Percentiles rank a stretch among this genome's conserved stretches.
These are phyloP conservation scores for Umimayanthus kanabou DNA, from an alignment of 92 coral and sea anemone species.

Conservation along the genomic window DNA sequence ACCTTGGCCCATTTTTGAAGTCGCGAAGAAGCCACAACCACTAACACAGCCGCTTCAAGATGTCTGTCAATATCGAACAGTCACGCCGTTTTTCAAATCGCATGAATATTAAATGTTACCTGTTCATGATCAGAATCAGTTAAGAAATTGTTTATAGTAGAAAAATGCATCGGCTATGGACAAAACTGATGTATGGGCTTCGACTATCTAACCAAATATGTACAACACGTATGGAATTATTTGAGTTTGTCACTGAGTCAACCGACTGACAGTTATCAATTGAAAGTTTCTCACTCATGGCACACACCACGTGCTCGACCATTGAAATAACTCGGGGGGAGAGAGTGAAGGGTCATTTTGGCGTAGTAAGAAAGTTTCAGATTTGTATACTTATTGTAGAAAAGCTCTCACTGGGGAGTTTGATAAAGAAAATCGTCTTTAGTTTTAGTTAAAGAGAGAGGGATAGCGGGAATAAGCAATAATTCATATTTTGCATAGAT, in stretches of 20 bases:
- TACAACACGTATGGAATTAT: not conserved
- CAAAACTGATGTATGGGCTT: not conserved
- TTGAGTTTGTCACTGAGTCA: not conserved
- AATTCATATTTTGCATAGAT: too few species aligned
- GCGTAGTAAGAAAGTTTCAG: too few species aligned
- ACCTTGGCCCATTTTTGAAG: constrained; percentile 61
- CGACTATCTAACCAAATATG: not conserved
- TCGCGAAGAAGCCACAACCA: not conserved
- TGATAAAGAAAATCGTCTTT: too few species aligned
- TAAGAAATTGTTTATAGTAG: not conserved
- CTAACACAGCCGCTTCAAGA: not conserved
- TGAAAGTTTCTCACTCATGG: too few species aligned
- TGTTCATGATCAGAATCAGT: too few species aligned
- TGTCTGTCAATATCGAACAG: constrained; percentile 4
- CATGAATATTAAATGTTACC: constrained; percentile 6
- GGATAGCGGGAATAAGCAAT: too few species aligned
- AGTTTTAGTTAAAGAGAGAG: too few species aligned
- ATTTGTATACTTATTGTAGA: too few species aligned
- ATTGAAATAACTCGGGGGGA: not conserved
- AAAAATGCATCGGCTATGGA: not conserved
- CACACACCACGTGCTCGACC: not conserved
- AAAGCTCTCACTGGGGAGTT: too few species aligned
- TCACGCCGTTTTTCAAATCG: not conserved
- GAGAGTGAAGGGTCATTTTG: too few species aligned
- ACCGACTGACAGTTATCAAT: not conserved